phyloP scores from a whole-genome alignment of 2,113 vertebrate genomes.

The Chloropsis hardwickii region DNA sequence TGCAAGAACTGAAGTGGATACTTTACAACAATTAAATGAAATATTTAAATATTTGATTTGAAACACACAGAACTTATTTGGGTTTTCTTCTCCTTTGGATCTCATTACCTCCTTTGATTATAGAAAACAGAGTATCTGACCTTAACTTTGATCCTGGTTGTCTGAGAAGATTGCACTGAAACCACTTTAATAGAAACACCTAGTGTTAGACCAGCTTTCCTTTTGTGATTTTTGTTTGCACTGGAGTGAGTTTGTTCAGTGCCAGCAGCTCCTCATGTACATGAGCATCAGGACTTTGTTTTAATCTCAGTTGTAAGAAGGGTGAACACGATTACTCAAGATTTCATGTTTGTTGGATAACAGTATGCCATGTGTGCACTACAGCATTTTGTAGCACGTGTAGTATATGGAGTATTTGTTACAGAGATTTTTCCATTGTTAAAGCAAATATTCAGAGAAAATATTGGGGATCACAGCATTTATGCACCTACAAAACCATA shows the following conservation, averaged over 20 bases:
- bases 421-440: not conserved
- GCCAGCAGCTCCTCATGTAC: not conserved
- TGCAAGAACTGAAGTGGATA: conserved; percentile 23
- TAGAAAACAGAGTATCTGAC: not conserved
- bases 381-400: not conserved
- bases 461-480: not conserved
- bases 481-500: not conserved
- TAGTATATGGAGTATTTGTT: not conserved
- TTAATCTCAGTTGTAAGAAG: not conserved
- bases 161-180: not conserved
- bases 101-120: not conserved
- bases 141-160: not conserved
- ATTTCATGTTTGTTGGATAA: not conserved
- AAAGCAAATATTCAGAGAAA: not conserved
- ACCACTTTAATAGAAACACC: not conserved
- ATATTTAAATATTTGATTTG: not conserved
- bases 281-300: not conserved
- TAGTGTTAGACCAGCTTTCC: not conserved
- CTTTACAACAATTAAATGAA: not conserved
- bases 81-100: not conserved
- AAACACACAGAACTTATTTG: not conserved
- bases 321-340: not conserved
- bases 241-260: not conserved
- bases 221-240: not conserved
- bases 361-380: too few relatives aligned